Base-by-base conservation (phyloP, 2,113 vertebrate species). In the Clarias macrocephalus region DNA sequence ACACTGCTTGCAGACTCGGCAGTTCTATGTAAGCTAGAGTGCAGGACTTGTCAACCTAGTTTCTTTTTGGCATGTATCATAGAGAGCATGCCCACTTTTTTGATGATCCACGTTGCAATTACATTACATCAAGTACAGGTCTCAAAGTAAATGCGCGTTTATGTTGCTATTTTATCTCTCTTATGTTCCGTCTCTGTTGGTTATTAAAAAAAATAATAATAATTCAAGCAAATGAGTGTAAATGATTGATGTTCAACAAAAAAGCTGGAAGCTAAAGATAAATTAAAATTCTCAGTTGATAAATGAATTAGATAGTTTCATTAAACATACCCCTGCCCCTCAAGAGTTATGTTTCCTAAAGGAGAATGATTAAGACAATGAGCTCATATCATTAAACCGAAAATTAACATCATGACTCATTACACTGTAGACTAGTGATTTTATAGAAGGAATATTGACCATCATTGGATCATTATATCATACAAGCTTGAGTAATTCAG, bases 391-490 rank as follows among this genome's bases (percentile, higher is more conserved):
- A 83, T 87, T 87, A 83, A 83, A 76, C 70, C 21, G 12, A 82
- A 83, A 87, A 83, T 76, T 63, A 83, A 30, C 80, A 87, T 83
- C 70, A 76, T 87, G 86, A 83, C 80, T 82, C 85, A 87, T 87
- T 87, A 83, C 59, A 87, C 70, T 56, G 86, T 87, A 76, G 57
- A 52, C n/a, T 52, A 70, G 80, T 87, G 33, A 82, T 87, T 76
- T 87, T 54, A 83, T 16, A 76, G 48, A 70, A 83, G n/a, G 68
- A 83, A 83, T 87, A 75, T 73, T 87, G 86, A 83, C 80, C 80
- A 70, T 87, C 80, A 75, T 19, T 66, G 28, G 23, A 57, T 76
- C 42, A 77, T 83, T 83, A 87, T 76, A 83, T 83, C n/a, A 87
- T 18, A 1, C 80, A 76, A 83, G 70, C 80, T 66, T 76, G 21